Conservation (phyloP, 2,113 vertebrate genomes). For the Hystrix brachyura region DNA sequence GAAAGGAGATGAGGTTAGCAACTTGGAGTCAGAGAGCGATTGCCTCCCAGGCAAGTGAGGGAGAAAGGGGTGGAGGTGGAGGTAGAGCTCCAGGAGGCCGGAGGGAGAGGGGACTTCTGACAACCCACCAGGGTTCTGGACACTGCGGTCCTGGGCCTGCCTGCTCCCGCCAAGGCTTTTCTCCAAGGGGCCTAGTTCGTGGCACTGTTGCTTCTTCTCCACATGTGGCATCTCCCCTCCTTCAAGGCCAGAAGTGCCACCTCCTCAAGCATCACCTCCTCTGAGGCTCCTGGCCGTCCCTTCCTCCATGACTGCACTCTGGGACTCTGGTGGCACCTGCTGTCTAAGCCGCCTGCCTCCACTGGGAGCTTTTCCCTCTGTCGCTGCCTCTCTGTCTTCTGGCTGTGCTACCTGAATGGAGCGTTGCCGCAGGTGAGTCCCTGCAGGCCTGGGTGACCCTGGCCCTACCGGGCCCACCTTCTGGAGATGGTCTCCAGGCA, state of each 20-base stretch:
- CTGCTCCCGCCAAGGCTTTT: background rate
- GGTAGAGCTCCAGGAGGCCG: background rate
- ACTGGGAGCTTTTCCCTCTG: background rate
- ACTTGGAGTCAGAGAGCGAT: constrained; percentile 44
- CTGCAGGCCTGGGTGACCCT: background rate
- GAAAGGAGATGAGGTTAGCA: constrained; percentile 74
- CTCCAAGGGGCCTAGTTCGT: background rate
- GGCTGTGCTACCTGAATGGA: background rate
- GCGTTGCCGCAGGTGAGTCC: background rate
- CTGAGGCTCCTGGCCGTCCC: background rate
- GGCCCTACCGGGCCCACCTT: background rate
- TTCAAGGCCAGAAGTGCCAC: background rate
- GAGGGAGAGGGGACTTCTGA: fast-evolving
- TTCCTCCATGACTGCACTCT: background rate
- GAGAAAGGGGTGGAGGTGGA: background rate
- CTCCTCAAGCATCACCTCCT: background rate
- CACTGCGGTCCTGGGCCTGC: background rate
- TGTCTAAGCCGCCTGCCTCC: fast-evolving
- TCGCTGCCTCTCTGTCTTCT: background rate
- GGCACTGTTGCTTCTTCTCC: background rate
- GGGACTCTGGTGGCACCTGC: too few species aligned
- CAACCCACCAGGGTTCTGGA: fast-evolving
- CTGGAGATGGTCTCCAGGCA: background rate
- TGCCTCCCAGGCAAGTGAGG: constrained; percentile 37
- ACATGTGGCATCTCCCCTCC: background rate